Conservation (phyloP, 2,888 invertebrate genomes). For the Dione juno region DNA sequence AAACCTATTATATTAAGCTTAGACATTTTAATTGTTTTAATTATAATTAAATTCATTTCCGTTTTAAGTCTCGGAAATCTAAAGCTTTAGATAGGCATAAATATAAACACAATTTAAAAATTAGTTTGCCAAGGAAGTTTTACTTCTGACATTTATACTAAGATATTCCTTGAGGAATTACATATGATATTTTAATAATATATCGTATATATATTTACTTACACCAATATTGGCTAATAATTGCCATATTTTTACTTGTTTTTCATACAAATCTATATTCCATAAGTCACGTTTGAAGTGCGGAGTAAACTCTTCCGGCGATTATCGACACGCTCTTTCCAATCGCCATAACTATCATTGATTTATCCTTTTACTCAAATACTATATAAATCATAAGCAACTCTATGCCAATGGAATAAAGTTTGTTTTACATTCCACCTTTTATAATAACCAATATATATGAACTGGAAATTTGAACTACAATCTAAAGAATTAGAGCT, state of each 20-base stretch:
- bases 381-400: conserved; percentile 10
- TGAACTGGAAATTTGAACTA: conserved; percentile 9
- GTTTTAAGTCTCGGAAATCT: too few relatives aligned
- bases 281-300: conserved; percentile 23
- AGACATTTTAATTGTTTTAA: too few relatives aligned
- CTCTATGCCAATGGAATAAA: neutral
- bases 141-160: too few relatives aligned
- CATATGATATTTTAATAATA: too few relatives aligned
- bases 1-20: too few relatives aligned
- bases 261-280: conserved; percentile 1
- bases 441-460: conserved; percentile 4
- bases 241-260: neutral
- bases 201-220: too few relatives aligned
- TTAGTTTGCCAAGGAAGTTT: too few relatives aligned
- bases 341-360: conserved; percentile 43
- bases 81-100: too few relatives aligned
- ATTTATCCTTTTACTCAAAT: conserved; percentile 40
- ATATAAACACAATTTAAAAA: too few relatives aligned
- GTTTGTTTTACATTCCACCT: neutral
- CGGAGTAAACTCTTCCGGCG: conserved; percentile 40
- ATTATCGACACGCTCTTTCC: conserved; percentile 43
- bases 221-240: neutral
- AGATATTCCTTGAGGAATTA: too few relatives aligned
- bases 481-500: conserved; percentile 16
- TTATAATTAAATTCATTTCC: too few relatives aligned